Conservation (phyloP, 2,113 vertebrate genomes). For the Gopherus evgoodei region DNA sequence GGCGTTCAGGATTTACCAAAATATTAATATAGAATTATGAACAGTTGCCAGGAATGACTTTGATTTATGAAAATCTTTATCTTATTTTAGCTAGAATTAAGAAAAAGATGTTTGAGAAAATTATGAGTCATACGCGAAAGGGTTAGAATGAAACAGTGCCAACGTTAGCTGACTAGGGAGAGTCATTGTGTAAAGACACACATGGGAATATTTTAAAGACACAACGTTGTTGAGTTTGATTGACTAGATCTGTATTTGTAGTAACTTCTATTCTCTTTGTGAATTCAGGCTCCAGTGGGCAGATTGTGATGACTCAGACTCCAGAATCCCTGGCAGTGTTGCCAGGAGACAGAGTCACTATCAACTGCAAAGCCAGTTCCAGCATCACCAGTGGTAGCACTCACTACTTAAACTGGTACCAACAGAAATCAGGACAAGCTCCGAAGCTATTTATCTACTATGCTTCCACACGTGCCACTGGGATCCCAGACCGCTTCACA, state of each 20-base stretch:
- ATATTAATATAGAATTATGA: neutral
- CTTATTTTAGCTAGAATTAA: neutral
- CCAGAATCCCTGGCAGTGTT: neutral
- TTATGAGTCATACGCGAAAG: neutral
- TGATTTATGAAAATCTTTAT: neutral
- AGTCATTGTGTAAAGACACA: neutral
- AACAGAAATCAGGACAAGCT: too few species aligned
- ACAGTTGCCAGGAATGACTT: neutral
- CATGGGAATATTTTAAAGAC: neutral
- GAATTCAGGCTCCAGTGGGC: neutral
- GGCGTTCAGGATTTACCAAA: neutral
- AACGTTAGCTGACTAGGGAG: neutral
- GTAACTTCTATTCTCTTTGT: neutral
- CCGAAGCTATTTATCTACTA: too few species aligned
- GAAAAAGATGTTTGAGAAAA: neutral
- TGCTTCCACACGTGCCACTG: too few species aligned
- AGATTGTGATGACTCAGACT: neutral
- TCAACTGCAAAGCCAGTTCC: neutral
- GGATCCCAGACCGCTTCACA: too few species aligned
- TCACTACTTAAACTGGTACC: too few species aligned
- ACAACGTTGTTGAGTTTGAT: neutral
- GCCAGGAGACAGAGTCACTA: neutral
- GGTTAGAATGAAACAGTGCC: neutral
- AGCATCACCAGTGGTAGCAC: accelerated
- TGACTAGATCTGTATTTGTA: neutral